Evolutionary conservation across 2,113 vertebrate genomes (phyloP).

Genomic region (Corythornis madagascariensis): DNA sequence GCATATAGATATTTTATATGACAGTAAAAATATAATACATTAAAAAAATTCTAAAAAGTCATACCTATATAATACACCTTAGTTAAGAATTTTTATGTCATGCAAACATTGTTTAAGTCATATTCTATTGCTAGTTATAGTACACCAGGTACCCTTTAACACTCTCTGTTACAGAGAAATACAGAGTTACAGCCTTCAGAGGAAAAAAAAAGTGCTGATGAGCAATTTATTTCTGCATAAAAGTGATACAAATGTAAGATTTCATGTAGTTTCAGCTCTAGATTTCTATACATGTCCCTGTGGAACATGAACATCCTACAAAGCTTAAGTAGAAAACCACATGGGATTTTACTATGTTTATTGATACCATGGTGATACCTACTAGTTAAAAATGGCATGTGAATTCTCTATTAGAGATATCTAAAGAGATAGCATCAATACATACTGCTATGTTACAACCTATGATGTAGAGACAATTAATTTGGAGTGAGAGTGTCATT

Average conservation of each 20-base stretch:
- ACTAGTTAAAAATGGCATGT: background rate
- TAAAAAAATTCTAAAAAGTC: background rate
- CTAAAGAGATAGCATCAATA: background rate
- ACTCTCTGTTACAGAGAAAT: background rate
- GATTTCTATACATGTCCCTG: background rate
- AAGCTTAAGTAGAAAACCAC: background rate
- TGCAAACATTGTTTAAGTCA: background rate
- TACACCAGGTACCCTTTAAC: background rate
- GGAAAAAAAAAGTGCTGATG: background rate
- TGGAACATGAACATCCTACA: background rate
- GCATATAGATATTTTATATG: background rate
- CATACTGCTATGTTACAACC: background rate
- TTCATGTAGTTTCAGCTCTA: background rate
- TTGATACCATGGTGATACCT: background rate
- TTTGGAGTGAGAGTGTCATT: background rate
- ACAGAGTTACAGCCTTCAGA: background rate
- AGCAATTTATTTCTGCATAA: background rate
- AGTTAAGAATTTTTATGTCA: background rate
- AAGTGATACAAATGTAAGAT: background rate
- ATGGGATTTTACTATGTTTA: background rate
- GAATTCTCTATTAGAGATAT: background rate
- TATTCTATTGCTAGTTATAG: background rate
- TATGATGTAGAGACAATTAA: background rate
- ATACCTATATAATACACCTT: background rate
- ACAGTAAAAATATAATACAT: background rate